A percentile compares a stretch with the other conserved stretches of the same genome.
Conservation (phyloP, 1,140 invertebrate genomes). For the Pteromalus puparum region DNA sequence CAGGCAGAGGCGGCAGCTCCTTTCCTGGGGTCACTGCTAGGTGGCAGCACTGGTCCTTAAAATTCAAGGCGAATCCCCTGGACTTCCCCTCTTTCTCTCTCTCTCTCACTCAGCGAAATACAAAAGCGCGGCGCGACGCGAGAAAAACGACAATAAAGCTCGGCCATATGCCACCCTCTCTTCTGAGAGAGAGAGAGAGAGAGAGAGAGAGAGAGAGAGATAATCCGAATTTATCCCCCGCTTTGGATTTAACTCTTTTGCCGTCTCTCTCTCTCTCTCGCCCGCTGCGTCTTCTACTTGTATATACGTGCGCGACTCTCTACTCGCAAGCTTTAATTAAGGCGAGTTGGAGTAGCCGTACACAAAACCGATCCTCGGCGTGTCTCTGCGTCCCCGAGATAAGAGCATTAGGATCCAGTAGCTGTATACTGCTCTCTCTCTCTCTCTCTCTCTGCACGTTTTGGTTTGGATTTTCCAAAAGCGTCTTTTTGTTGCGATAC, state of each 20-base stretch:
- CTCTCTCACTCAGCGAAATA: constrained; percentile 1
- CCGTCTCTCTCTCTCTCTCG: not conserved
- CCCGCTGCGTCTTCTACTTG: not conserved
- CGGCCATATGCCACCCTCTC: constrained; percentile 9
- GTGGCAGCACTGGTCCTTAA: constrained; percentile 66
- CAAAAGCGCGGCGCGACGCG: not conserved
- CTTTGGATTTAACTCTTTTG: not conserved
- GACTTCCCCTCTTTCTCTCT: constrained; percentile 20
- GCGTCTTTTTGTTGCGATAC: not conserved
- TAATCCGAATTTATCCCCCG: constrained; percentile 40
- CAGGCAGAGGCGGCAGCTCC: constrained; percentile 43
- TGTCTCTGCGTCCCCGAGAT: not conserved
- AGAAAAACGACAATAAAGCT: constrained; percentile 12
- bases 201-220: not conserved
- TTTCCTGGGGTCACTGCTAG: constrained; percentile 68
- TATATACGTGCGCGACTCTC: not conserved
- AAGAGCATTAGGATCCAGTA: constrained; percentile 43
- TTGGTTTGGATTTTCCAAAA: constrained; percentile 29
- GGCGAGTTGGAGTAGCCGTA: not conserved
- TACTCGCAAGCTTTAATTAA: constrained; percentile 33
- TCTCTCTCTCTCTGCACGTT: not conserved
- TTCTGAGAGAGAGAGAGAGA: too few species aligned
- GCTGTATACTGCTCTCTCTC: too few species aligned
- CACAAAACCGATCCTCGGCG: constrained; percentile 1
- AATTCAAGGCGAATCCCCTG: constrained; percentile 64